Evolutionary conservation across 2,797 vertebrate genomes (phyloP).

Genomic region (Danio kyathit): DNA sequence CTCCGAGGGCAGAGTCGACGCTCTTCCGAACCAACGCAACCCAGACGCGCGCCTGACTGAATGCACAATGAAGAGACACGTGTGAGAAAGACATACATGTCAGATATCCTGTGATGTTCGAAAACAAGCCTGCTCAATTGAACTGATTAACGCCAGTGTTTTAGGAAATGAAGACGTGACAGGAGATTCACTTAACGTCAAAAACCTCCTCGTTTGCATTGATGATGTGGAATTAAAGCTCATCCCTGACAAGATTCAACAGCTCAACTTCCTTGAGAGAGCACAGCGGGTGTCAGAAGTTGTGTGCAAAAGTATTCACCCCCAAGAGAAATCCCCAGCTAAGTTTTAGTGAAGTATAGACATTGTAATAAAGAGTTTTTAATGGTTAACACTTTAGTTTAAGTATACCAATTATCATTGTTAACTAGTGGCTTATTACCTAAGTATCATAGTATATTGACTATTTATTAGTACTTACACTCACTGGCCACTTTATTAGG

Average conservation of each 20-base stretch:
- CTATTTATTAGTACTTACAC: too few species aligned
- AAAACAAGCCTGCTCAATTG: conserved; percentile 3
- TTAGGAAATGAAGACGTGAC: background rate
- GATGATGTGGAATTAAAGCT: conserved; percentile 5
- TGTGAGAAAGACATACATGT: conserved; percentile 14
- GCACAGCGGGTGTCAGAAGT: background rate
- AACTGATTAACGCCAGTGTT: conserved; percentile 12
- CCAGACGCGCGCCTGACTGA: conserved; percentile 47
- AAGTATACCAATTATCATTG: too few species aligned
- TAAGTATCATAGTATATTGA: too few species aligned
- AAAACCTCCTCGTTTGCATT: conserved; percentile 15
- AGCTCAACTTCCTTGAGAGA: background rate
- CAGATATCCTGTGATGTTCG: background rate
- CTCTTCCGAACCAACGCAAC: conserved; percentile 48
- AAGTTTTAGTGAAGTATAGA: background rate
- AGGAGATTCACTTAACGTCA: conserved; percentile 6
- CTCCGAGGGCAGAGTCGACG: conserved; percentile 48
- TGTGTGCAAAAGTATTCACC: background rate
- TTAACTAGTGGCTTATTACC: too few species aligned
- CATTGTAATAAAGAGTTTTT: background rate
- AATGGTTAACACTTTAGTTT: too few species aligned
- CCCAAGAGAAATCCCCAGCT: background rate
- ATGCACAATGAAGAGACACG: conserved; percentile 50
- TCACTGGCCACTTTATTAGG: too few species aligned
- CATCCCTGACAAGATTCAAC: background rate